A percentile compares a stretch with the other conserved stretches of the same genome.
These are phyloP conservation scores for Unio pictorum DNA, from an alignment of 2,888 invertebrate genomes.

Conservation along the genomic window DNA sequence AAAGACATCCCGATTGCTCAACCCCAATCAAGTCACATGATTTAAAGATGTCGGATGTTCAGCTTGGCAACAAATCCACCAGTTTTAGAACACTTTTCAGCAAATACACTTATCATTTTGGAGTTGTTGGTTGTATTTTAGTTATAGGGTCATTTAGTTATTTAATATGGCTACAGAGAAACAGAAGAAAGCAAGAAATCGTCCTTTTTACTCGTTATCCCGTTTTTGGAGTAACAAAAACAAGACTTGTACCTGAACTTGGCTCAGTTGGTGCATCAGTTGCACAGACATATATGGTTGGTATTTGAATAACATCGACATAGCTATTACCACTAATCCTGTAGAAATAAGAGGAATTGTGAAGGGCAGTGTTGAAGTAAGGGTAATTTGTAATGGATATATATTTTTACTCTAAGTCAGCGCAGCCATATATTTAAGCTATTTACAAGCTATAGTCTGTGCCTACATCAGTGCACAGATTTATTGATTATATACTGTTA, in stretches of 20 bases:
- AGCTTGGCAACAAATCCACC: background rate
- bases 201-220: conserved; percentile 50
- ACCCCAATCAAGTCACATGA: conserved; percentile 18
- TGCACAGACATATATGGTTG: conserved; percentile 47
- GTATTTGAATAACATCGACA: background rate
- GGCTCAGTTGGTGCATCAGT: conserved; percentile 41
- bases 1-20: no score
- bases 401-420: no score
- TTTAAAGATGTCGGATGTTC: conserved; percentile 23
- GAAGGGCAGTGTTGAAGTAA: no score
- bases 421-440: no score
- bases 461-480: no score
- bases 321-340: no score
- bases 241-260: conserved; percentile 40
- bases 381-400: no score
- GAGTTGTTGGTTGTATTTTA: background rate
- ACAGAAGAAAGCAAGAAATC: conserved; percentile 16
- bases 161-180: background rate
- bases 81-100: no score
- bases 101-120: no score
- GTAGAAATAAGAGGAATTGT: no score
- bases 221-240: conserved; percentile 47
- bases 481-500: no score
- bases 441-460: no score
- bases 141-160: conserved; percentile 1